Base-by-base conservation (phyloP, 2,113 vertebrate species). In the Scortum barcoo region DNA sequence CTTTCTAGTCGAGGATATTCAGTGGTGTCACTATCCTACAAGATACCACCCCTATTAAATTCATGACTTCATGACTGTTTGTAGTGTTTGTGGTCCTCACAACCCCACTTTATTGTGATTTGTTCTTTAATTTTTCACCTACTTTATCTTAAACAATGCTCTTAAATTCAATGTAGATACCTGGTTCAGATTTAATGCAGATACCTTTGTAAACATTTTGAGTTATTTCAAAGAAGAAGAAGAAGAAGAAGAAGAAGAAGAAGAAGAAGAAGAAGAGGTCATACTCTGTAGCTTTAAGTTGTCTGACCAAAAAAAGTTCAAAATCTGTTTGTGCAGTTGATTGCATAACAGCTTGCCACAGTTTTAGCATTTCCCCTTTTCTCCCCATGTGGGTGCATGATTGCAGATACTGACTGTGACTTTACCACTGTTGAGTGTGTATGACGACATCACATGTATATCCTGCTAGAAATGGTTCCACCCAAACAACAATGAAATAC, bases 281-380 rank as follows among this genome's bases (percentile, higher is more conserved):
- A 30, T 16, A 14, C 16, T 66, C 44, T 44, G 19, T 28, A 36
- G 28, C 19, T 33, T 38, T 61, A 13, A 24, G 8, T 22, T 3
- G 19, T 42, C 36, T 48, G 7, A 14, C 5, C 12, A 46, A 53
- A 11, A 14, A 8, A 5, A 0, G 36, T 17, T 20, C n/a, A 46
- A 3, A 72, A 60, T 62, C 22, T 3, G 22, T 48, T 2, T 56
- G 12, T 54, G 17, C 57, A 36, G 22, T 28, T 22, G 19, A 33
- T 48, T 61, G 51, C 65, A 46, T 48, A 86, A 70, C n/a, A 46
- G 12, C 26, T 8, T 19, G 20, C 57, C 5, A 51, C 54, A 50
- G 19, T 53, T 68, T 61, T 3, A 76, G 19, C 20, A 33, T 66
- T 66, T 63, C 44, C 26, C 11, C 13, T 22, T 57, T 79, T 65